phyloP scores from a whole-genome alignment of 2,113 vertebrate species.

The Mystacornis crossleyi region DNA sequence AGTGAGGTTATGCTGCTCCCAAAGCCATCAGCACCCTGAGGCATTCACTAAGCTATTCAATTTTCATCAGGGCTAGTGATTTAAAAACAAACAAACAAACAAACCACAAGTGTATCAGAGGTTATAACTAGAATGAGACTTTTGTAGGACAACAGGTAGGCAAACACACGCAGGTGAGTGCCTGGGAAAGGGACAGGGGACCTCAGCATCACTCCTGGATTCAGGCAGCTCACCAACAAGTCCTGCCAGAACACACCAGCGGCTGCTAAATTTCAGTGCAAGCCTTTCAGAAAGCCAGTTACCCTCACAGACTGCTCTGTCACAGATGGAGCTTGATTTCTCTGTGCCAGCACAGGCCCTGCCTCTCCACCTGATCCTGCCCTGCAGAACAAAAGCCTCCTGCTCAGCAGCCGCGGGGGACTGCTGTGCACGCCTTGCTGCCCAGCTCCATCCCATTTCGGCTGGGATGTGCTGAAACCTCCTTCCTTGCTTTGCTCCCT shows the following conservation, averaged over 20 bases:
- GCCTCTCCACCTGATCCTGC: conserved; percentile 33
- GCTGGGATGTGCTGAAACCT: neutral
- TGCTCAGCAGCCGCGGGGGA: neutral
- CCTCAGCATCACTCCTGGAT: neutral
- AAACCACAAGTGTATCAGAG: neutral
- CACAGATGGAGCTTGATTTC: conserved; percentile 6
- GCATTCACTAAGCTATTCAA: neutral
- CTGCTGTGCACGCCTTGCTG: neutral
- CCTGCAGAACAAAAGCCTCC: conserved; percentile 24
- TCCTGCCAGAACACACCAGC: neutral
- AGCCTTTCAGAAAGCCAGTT: neutral
- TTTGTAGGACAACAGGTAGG: neutral
- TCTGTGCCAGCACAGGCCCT: neutral
- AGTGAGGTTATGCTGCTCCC: neutral
- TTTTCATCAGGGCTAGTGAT: neutral
- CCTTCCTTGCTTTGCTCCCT: neutral
- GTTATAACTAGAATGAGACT: neutral
- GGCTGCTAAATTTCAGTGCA: neutral
- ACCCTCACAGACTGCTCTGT: neutral
- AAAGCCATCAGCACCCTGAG: neutral
- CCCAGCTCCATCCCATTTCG: neutral
- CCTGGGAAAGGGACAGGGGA: neutral
- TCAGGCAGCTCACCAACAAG: neutral
- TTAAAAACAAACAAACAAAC: neutral
- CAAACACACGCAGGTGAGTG: neutral